Evolutionary conservation across 2,888 invertebrate genomes (phyloP), one percentile per base, ranked within the genome.

Genomic region (Beris morrisii): DNA sequence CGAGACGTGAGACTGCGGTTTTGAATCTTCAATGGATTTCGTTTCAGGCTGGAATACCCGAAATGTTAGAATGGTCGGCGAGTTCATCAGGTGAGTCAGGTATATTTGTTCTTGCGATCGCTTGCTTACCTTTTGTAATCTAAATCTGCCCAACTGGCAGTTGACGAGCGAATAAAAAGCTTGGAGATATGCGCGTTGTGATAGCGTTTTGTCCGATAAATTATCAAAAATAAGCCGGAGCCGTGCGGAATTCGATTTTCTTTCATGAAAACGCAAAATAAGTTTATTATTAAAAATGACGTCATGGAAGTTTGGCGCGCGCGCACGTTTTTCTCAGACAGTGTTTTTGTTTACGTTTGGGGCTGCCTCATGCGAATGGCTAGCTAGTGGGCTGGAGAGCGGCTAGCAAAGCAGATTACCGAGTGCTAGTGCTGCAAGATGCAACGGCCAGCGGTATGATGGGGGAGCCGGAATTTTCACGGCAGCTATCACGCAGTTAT

Each of bases 41-140:
- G 13, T 64, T 54, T 54, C 54, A 54, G 64, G 46, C 50, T 54
- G 13, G 13, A 54, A 54, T 30, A 44, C 30, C 7, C 44, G 63
- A 71, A 71, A 67, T 58, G 72, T 73, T 73, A 72, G 71, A 70
- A 67, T 70, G 66, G 71, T 71, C 48, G 72, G 72, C 68, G 66
- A 70, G 67, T 73, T 73, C 63, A 66, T 73, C 70, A 73, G 73
- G 73, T 73, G 72, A 73, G 64, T 67, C 50, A 58, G 53, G 15
- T 61, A 54, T 54, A 15, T 43, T 44, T 65, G 32, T 48, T 22
- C 44, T 11, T 11, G 1, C 50, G 31, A n/a, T 53, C 53, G 6
- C 4, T 53, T 30, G 4, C 30, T 5, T 53, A 53, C 31, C 28
- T 30, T 30, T 30, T 53, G 30, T 6, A 56, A n/a, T 48, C 13